Conservation (phyloP, 53 echinoderm and acorn worm genomes). For the Apostichopus leukothele region DNA sequence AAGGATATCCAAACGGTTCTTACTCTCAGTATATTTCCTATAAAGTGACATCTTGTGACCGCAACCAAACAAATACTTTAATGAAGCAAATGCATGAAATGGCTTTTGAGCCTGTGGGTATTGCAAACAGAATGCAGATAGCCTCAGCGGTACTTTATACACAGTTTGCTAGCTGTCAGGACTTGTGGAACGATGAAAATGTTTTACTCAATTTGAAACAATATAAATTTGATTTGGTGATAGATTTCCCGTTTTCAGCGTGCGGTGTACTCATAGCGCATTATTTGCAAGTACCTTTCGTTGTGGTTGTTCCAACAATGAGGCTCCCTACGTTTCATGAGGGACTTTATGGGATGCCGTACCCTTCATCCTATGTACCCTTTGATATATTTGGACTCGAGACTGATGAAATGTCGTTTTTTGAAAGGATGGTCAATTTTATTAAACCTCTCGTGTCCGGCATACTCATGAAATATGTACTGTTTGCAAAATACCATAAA, state of each 20-base stretch:
- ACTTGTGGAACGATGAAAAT: constrained; percentile 16
- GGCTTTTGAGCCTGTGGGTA: background rate
- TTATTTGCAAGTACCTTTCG: constrained; percentile 58
- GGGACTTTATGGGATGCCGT: constrained; percentile 63
- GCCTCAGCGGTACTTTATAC: background rate
- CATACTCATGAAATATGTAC: background rate
- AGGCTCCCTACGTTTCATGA: constrained; percentile 46
- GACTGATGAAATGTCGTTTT: constrained; percentile 61
- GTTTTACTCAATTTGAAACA: constrained; percentile 42
- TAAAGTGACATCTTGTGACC: background rate
- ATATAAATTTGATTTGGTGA: constrained; percentile 62
- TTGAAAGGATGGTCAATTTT: constrained; percentile 51
- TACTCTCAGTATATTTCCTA: constrained; percentile 34
- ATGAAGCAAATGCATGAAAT: background rate
- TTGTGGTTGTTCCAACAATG: constrained; percentile 55
- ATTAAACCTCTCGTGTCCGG: background rate
- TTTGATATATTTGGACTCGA: constrained; percentile 30
- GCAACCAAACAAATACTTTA: constrained; percentile 24
- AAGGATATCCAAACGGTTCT: constrained; percentile 47
- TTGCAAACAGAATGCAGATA: background rate
- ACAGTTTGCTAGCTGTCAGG: constrained; percentile 27
- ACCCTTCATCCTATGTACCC: constrained; percentile 69
- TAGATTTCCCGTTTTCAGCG: constrained; percentile 54
- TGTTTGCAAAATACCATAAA: background rate
- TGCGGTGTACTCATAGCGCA: constrained; percentile 68